These are phyloP conservation scores for Pangasius krempfi DNA, from an alignment of 2,797 vertebrate species.

Conservation along the genomic window DNA sequence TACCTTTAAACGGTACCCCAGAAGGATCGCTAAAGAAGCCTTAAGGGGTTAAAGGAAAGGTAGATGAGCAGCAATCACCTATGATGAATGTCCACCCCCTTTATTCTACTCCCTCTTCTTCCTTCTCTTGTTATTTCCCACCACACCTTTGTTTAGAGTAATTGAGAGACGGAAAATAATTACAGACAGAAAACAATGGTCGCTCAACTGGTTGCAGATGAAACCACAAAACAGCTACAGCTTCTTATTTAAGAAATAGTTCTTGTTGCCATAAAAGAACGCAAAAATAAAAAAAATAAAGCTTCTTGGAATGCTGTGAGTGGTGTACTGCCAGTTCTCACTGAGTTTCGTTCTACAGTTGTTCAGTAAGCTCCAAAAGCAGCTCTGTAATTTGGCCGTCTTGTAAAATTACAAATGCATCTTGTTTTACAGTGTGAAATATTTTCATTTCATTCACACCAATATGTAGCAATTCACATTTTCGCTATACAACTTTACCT, in stretches of 20 bases:
- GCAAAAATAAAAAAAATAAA: too few relatives aligned
- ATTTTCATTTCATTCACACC: background rate
- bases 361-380: background rate
- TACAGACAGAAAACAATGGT: constrained; percentile 1
- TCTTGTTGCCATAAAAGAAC: background rate
- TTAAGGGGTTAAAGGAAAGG: background rate
- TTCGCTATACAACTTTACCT: background rate
- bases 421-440: background rate
- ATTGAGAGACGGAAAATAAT: background rate
- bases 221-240: constrained; percentile 18
- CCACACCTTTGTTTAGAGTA: background rate
- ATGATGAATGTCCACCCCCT: background rate
- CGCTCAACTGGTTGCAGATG: background rate
- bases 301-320: background rate
- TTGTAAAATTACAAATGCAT: background rate
- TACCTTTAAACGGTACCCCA: background rate
- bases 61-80: background rate
- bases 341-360: background rate
- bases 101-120: background rate
- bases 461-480: background rate
- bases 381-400: background rate
- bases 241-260: background rate
- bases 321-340: background rate
- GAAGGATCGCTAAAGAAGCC: background rate
- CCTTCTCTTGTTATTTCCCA: background rate